Evolutionary conservation across 2,888 invertebrate species (phyloP), one percentile per base, ranked within the genome.

Genomic region (Acanthococcus lagerstroemiae): DNA sequence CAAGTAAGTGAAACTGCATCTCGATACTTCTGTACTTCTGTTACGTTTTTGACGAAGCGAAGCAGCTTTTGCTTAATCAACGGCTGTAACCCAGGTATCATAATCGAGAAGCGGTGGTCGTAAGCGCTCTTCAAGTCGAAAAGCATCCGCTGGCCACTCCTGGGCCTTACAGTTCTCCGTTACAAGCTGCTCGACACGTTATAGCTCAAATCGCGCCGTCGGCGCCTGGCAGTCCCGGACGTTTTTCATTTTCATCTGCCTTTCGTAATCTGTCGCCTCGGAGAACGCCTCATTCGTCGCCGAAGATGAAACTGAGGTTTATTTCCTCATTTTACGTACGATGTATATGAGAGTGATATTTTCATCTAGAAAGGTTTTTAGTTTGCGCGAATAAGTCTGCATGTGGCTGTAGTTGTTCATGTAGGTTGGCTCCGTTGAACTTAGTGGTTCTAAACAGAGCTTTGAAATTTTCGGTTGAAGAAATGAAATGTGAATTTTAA

Each of bases 221-320:
- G 1, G 69, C 71, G 21, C 58, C 68, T 3, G 68, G 69, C 48
- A 70, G 71, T 45, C 71, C 71, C n/a, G 69, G 70, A 52, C 52
- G 63, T 25, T 56, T 67, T 50, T 60, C 58, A 9, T 52, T 56
- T 55, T 48, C 63, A 58, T 82, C 83, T 52, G 81, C 81, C 15
- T 65, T 70, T 57, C 68, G 69, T 44, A 67, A 69, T 61, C 27
- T 68, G 21, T 68, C 70, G 45, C 69, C 71, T 9, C 26, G 52
- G 25, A 67, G 66, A 63, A 67, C 70, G 15, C 83, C 86, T 70
- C 90, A 89, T 73, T 86, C 88, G 72, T 91, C 90, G 73, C 92
- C 92, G 70, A 92, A 92, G 81, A 87, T 93, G 86, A 92, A 93
- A 80, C 82, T 92, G 77, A 91, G 92, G 91, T 91, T 78, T 73